Conservation (phyloP, 1,140 invertebrate species). For the Eurosta solidaginis region DNA sequence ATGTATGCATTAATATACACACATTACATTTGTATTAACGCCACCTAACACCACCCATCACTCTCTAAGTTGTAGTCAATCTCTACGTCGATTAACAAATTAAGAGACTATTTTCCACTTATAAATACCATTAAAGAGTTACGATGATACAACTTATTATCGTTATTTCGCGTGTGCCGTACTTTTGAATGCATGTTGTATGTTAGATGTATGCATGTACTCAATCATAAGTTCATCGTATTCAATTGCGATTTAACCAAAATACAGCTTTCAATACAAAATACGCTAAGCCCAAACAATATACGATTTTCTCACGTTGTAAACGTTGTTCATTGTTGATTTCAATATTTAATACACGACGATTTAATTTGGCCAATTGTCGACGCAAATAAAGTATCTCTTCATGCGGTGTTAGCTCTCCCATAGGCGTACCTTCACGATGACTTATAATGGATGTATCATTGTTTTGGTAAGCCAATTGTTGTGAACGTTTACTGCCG, state of each 20-base stretch:
- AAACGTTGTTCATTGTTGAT: constrained; percentile 77
- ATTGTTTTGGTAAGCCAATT: constrained; percentile 41
- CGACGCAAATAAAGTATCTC: constrained; percentile 80
- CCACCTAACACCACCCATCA: no score
- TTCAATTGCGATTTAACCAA: constrained; percentile 76
- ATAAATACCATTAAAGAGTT: not conserved
- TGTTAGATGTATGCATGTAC: not conserved
- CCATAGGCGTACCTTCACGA: constrained; percentile 70
- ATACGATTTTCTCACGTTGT: constrained; percentile 82
- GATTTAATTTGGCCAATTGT: constrained; percentile 81
- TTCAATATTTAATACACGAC: constrained; percentile 83
- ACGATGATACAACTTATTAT: not conserved
- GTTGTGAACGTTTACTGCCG: constrained; percentile 51
- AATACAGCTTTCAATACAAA: constrained; percentile 82
- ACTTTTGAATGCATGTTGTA: no score
- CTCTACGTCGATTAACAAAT: no score
- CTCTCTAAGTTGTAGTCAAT: no score
- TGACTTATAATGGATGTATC: constrained; percentile 49
- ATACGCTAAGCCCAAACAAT: constrained; percentile 79
- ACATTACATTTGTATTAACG: no score
- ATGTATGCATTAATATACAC: no score
- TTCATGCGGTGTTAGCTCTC: constrained; percentile 73
- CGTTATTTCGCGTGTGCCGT: not conserved
- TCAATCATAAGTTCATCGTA: not conserved
- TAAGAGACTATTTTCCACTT: no score